Base-by-base conservation (phyloP, 2,888 invertebrate species). In the Rhamnusium bicolor region DNA sequence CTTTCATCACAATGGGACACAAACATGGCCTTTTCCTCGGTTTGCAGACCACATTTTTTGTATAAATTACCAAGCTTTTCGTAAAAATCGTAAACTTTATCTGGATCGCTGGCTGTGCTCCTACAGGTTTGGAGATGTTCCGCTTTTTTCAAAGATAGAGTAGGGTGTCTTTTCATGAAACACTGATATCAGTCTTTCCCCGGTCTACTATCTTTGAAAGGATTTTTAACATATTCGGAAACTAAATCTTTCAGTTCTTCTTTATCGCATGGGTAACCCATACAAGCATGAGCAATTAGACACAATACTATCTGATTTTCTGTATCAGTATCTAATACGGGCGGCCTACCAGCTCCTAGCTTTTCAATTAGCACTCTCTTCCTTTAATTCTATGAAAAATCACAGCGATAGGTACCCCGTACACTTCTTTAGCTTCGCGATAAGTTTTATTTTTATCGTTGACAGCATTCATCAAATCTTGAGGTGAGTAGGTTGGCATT, bases 131-230 rank as follows among this genome's bases (percentile, higher is more conserved):
- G 76, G 83, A 76, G 10, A n/a, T n/a, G n/a, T n/a, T n/a, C n/a
- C n/a, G 83, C 82, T 51, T 66, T 80, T 61, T 84, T 58, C 12
- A 85, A 67, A 2, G 80, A 78, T 16, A 85, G 40, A 14, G 40
- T 60, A n/a, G 73, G 67, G 32, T 84, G 74, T 4, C 74, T 16
- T 46, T 79, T 60, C 72, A 78, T 76, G 63, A 77, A 69, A 61
- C 19, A 16, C 7, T 63, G 18, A 47, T 69, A 69, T 62, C 62
- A 62, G 12, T 69, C 77, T 19, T 80, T 60, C 14, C 78, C 81
- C 6, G 79, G 79, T 60, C 47, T 56, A 16, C 70, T 73, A 74
- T 78, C 60, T 46, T 68, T 73, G 62, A 79, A 81, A n/a, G n/a
- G n/a, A n/a, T n/a, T n/a, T n/a, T n/a, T n/a, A n/a, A n/a, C n/a